These are phyloP conservation scores for Acronicta psi DNA, from an alignment of 2,888 invertebrate genomes.

Conservation along the genomic window DNA sequence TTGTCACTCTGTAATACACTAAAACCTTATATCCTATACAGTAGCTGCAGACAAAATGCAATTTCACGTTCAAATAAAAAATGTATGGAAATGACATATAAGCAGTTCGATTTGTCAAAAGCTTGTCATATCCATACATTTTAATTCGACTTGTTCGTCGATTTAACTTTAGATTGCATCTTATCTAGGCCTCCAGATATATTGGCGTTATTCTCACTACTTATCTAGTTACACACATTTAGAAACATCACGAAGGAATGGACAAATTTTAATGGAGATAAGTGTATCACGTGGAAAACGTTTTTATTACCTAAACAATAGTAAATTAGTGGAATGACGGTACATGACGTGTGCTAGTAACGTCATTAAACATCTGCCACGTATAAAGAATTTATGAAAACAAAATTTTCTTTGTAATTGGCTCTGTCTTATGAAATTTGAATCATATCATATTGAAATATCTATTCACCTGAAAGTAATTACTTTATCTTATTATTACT, in stretches of 20 bases:
- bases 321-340: conserved; percentile 55
- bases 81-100: too few species aligned
- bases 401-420: too few species aligned
- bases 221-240: conserved; percentile 43
- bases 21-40: conserved; percentile 51
- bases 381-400: not conserved
- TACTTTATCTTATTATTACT: conserved; percentile 2
- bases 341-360: conserved; percentile 37
- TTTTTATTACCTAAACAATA: conserved; percentile 61
- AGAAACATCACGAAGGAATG: conserved; percentile 46
- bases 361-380: conserved; percentile 4
- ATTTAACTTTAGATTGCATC: too few species aligned
- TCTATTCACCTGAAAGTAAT: conserved; percentile 6
- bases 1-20: conserved; percentile 59
- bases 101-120: too few species aligned
- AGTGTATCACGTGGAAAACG: conserved; percentile 44
- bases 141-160: too few species aligned
- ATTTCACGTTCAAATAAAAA: too few species aligned
- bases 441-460: not conserved
- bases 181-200: conserved; percentile 19
- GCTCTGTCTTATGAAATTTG: not conserved
- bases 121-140: too few species aligned
- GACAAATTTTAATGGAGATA: conserved; percentile 49
- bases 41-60: too few species aligned
- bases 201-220: conserved; percentile 65